Base-by-base conservation (phyloP, 2,888 invertebrate genomes). In the Euplexia lucipara region DNA sequence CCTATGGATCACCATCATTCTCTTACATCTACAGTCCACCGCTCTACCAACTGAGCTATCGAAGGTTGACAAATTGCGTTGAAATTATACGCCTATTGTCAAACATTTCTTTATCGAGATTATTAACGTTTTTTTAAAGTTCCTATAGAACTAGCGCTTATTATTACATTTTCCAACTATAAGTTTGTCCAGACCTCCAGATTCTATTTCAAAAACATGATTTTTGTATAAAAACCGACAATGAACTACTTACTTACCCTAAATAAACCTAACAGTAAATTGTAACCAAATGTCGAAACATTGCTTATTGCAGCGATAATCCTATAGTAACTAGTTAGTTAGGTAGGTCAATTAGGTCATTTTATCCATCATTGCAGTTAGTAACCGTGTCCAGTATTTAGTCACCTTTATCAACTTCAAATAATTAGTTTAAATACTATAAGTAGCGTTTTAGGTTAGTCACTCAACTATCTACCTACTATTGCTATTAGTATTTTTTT, bases 41-140 rank as follows among this genome's bases (percentile, higher is more conserved):
- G 95, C 95, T 95, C 95, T 95, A 95, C 95, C 95, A 95, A 95
- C 95, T 95, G 95, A 95, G 95, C 95, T 95, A 95, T 95, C 95
- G 95, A 95, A 95, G 95, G 95, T 79, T 78, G 45, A 35, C 0
- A 9, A 0, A 0, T 0, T 0, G 0, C 0, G 2, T 0, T 63
- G 79, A 91, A 91, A 89, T 89, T 87, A 48, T 34, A 0, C 14
- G 26, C 12, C 16, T 49, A 0, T 52, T 76, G 32, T 22, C 37
- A 16, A 30, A 20, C 22, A 14, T 20, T 5, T 2, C 18, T 10
- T 26, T 1, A 16, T n/a, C 12, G 1, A 30, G 4, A 34, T 12
- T 10, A 54, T 30, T 20, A 1, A 22, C 9, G 16, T 16, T 14
- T 18, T 12, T 53, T 35, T n/a, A n/a, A n/a, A n/a, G n/a, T n/a